Percentiles rank a stretch among this genome's conserved stretches.
phyloP scores from a whole-genome alignment of 2,113 vertebrate genomes.

The Bucco capensis region DNA sequence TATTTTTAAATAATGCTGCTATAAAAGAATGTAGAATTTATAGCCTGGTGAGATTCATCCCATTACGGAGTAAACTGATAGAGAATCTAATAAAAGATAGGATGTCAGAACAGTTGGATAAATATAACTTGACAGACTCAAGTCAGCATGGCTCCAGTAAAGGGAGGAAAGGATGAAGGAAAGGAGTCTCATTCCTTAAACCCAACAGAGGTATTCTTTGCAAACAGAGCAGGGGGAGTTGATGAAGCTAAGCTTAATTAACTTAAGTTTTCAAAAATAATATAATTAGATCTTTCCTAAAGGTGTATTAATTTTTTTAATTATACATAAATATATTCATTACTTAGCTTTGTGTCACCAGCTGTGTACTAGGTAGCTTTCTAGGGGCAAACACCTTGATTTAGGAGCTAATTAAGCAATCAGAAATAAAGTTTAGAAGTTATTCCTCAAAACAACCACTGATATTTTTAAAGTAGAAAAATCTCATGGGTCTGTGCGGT shows the following conservation, averaged over 20 bases:
- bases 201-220: not conserved
- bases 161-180: fast-evolving
- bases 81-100: constrained; percentile 48
- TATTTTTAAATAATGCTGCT: constrained; percentile 29
- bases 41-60: constrained; percentile 46
- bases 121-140: not conserved
- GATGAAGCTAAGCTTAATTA: constrained; percentile 21
- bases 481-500: not conserved
- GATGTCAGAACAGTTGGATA: constrained; percentile 46
- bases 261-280: not conserved
- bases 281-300: constrained; percentile 21
- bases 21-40: not conserved
- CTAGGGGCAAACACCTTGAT: constrained; percentile 4
- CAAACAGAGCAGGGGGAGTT: not conserved
- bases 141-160: constrained; percentile 28
- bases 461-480: not conserved
- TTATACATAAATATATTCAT: constrained; percentile 42
- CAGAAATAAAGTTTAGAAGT: constrained; percentile 31
- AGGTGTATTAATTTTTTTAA: constrained; percentile 17
- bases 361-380: constrained; percentile 7
- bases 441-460: not conserved
- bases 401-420: constrained; percentile 58
- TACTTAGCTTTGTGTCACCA: constrained; percentile 44
- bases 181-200: not conserved
- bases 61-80: constrained; percentile 16